Evolutionary conservation across 2,888 invertebrate species (phyloP).

Genomic region (Microctonus aethiopoides): DNA sequence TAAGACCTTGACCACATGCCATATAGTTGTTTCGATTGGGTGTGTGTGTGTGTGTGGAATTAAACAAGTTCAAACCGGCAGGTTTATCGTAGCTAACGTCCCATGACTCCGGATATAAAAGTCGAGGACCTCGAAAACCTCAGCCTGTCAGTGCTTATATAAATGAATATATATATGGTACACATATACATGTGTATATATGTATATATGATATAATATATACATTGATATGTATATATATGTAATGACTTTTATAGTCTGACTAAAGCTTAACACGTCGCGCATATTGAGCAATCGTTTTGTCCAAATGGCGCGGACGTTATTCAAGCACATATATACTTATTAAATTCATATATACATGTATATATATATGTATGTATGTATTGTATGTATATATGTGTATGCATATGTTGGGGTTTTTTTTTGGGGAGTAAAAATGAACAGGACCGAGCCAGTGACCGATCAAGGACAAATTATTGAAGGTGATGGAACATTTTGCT

Average conservation of each 20-base stretch:
- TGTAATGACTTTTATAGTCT: neutral
- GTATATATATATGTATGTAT: too few species aligned
- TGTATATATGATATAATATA: too few species aligned
- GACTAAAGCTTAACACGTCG: slow-evolving; percentile 10
- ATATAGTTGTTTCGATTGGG: neutral
- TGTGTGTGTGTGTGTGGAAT: neutral
- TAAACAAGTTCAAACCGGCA: neutral
- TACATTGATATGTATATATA: too few species aligned
- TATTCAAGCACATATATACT: slow-evolving; percentile 1
- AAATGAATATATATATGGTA: too few species aligned
- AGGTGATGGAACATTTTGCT: neutral
- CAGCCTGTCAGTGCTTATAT: too few species aligned
- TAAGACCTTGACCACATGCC: slow-evolving; percentile 43
- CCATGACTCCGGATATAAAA: slow-evolving; percentile 18
- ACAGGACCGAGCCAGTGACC: slow-evolving; percentile 54
- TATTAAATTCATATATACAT: too few species aligned
- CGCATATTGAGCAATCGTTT: slow-evolving; percentile 40
- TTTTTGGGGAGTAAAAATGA: neutral
- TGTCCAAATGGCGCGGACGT: neutral
- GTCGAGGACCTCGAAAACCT: slow-evolving; percentile 18
- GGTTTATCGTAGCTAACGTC: slow-evolving; percentile 17
- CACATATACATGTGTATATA: neutral
- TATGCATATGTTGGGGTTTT: too few species aligned
- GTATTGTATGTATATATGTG: too few species aligned
- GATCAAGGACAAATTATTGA: slow-evolving; percentile 54